Evolutionary conservation across 2,113 vertebrate species (phyloP).

Genomic region (Orycteropus afer): DNA sequence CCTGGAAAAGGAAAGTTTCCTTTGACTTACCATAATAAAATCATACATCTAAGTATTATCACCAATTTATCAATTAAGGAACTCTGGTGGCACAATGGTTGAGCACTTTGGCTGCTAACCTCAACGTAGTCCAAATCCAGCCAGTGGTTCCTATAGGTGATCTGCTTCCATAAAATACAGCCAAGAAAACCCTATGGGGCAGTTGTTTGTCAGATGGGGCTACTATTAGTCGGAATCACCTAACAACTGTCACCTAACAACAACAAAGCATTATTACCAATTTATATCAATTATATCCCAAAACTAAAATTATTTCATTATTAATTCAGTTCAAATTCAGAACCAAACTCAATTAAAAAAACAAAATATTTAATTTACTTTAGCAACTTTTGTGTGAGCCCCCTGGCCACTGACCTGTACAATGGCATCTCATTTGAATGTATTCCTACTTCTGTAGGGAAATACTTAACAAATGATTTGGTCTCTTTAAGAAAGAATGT

Average conservation of each 20-base stretch:
- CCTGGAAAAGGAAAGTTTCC: neutral
- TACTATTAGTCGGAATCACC: too few relatives aligned
- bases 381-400: neutral
- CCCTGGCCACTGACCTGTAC: neutral
- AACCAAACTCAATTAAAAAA: neutral
- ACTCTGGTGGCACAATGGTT: too few relatives aligned
- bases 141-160: too few relatives aligned
- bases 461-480: neutral
- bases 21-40: neutral
- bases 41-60: neutral
- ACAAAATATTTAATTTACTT: neutral
- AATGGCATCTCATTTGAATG: neutral
- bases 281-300: neutral
- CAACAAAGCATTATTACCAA: neutral
- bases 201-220: too few relatives aligned
- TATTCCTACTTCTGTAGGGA: neutral
- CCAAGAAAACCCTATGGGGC: too few relatives aligned
- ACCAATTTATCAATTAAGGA: too few relatives aligned
- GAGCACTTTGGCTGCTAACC: too few relatives aligned
- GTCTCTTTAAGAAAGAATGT: neutral
- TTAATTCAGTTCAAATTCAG: neutral
- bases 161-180: too few relatives aligned
- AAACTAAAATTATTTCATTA: neutral
- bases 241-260: too few relatives aligned
- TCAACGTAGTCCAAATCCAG: too few relatives aligned